Evolutionary conservation across 2,797 vertebrate genomes (phyloP).

Genomic region (Protosalanx chinensis): DNA sequence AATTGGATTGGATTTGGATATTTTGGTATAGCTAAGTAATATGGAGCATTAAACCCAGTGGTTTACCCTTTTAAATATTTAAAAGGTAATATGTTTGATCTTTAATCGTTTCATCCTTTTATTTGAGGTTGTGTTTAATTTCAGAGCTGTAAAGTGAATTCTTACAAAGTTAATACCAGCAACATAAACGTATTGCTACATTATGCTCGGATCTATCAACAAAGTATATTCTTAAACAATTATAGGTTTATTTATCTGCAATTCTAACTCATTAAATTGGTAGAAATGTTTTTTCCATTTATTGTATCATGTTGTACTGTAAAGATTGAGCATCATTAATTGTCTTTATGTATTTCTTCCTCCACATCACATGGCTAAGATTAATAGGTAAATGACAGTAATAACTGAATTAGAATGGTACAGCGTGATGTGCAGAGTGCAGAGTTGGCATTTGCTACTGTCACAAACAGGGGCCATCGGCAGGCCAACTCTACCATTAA

Average conservation of each 20-base stretch:
- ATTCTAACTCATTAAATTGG: not conserved
- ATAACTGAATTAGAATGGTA: slow-evolving; percentile 76
- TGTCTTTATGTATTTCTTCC: slow-evolving; percentile 4
- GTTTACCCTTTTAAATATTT: not conserved
- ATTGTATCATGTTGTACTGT: not conserved
- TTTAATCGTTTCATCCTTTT: not conserved
- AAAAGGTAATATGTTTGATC: not conserved
- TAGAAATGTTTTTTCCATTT: not conserved
- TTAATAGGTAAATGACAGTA: slow-evolving; percentile 64
- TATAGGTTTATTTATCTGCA: not conserved
- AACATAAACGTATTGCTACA: not conserved
- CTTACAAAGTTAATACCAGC: not conserved
- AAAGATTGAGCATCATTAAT: slow-evolving; percentile 13
- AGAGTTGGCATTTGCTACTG: slow-evolving; percentile 31
- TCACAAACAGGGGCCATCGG: slow-evolving; percentile 35
- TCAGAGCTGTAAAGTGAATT: too few species aligned
- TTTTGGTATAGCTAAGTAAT: slow-evolving; percentile 13
- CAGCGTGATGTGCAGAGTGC: slow-evolving; percentile 38
- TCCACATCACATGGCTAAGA: slow-evolving; percentile 17
- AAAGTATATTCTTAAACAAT: not conserved
- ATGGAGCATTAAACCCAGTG: not conserved
- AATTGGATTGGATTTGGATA: slow-evolving; percentile 12
- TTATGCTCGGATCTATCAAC: not conserved
- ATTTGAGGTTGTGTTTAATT: not conserved
- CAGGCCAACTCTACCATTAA: slow-evolving; percentile 34